Conservation (phyloP, 2,113 vertebrate species). For the Merops nubicus region DNA sequence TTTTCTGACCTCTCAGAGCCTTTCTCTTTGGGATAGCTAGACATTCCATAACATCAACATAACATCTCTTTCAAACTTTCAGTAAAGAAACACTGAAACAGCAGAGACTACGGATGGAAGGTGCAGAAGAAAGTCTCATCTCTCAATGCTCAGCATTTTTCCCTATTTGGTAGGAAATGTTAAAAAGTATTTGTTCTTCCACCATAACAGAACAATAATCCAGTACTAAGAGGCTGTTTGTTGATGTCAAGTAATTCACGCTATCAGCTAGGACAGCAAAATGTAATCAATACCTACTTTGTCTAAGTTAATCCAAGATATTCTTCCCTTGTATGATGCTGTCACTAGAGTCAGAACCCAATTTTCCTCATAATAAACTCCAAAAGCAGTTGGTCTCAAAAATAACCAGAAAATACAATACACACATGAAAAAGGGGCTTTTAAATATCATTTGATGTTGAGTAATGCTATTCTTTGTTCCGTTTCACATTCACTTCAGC, state of each 20-base stretch:
- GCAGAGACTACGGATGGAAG: background rate
- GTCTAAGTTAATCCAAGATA: background rate
- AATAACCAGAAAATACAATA: background rate
- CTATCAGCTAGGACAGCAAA: background rate
- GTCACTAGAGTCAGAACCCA: background rate
- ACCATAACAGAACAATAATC: background rate
- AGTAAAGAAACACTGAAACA: background rate
- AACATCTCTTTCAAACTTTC: background rate
- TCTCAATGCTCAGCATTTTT: background rate
- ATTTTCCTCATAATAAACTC: background rate
- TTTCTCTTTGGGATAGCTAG: background rate
- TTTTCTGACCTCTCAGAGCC: background rate
- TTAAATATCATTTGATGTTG: slow-evolving; percentile 5
- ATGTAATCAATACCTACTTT: background rate
- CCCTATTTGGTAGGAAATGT: background rate
- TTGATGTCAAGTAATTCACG: background rate
- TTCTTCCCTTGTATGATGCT: background rate
- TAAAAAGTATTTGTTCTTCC: background rate
- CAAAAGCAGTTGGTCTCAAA: background rate
- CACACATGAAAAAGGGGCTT: background rate
- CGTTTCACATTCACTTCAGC: background rate
- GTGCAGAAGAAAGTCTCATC: background rate
- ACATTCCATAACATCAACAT: background rate
- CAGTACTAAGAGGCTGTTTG: background rate
- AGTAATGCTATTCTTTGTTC: slow-evolving; percentile 16